Percentiles rank a stretch among this genome's conserved stretches.
Evolutionary conservation across 2,888 invertebrate genomes (phyloP).

Genomic region (Entomobrya proxima): DNA sequence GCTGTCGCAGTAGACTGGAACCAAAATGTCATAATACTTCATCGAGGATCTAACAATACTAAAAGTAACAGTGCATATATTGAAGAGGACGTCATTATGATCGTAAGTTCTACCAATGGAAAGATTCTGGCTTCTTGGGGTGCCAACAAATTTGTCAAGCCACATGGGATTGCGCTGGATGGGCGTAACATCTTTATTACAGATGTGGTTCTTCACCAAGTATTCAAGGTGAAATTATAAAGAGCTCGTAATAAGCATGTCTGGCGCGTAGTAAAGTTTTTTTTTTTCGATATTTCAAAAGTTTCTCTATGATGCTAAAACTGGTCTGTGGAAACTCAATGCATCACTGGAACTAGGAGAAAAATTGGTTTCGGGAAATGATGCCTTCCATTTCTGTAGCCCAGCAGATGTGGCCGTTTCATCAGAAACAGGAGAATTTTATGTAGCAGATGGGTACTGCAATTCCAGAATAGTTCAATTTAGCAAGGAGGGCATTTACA

Average conservation of each 20-base stretch:
- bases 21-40: slow-evolving; percentile 88
- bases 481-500: slow-evolving; percentile 82
- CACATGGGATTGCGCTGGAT: slow-evolving; percentile 90
- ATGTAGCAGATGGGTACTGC: slow-evolving; percentile 89
- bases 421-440: slow-evolving; percentile 83
- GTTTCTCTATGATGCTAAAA: slow-evolving; percentile 63
- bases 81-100: slow-evolving; percentile 81
- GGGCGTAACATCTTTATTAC: slow-evolving; percentile 87
- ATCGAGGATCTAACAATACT: slow-evolving; percentile 82
- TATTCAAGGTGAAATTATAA: slow-evolving; percentile 85
- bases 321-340: slow-evolving; percentile 67
- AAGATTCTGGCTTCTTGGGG: slow-evolving; percentile 84
- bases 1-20: slow-evolving; percentile 86
- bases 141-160: slow-evolving; percentile 84
- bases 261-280: neutral
- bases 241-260: too few species aligned
- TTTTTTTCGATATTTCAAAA: slow-evolving; percentile 9
- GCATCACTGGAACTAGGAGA: slow-evolving; percentile 80
- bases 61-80: slow-evolving; percentile 81
- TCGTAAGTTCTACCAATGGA: slow-evolving; percentile 82
- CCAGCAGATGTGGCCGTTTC: slow-evolving; percentile 87
- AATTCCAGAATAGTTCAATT: slow-evolving; percentile 88
- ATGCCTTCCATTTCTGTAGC: slow-evolving; percentile 85
- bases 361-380: slow-evolving; percentile 83
- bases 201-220: slow-evolving; percentile 92